Evolutionary conservation across 1,140 invertebrate genomes (phyloP).

Genomic region (Eriocheir sinensis): DNA sequence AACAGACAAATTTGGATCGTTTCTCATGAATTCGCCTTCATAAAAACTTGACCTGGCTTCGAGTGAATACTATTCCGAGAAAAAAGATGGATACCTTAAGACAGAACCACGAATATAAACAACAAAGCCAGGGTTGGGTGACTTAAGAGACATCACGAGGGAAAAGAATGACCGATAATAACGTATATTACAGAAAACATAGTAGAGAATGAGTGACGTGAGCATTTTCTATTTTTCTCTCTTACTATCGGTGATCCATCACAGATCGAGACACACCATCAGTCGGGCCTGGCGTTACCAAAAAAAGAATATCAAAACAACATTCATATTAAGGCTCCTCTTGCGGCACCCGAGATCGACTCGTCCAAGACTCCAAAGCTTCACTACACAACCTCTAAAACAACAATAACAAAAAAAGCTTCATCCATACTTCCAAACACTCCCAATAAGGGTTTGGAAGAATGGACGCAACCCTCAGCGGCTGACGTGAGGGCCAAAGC

Average conservation of each 20-base stretch:
- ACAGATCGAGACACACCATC: background rate
- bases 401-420: too few relatives aligned
- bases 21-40: too few relatives aligned
- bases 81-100: too few relatives aligned
- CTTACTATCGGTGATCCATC: background rate
- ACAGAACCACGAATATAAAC: too few relatives aligned
- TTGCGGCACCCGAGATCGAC: background rate
- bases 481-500: background rate
- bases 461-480: background rate
- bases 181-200: too few relatives aligned
- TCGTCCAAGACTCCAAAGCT: background rate
- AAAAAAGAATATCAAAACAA: conserved; percentile 6
- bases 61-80: too few relatives aligned
- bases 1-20: too few relatives aligned
- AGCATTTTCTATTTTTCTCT: background rate
- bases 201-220: too few relatives aligned
- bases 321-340: conserved; percentile 1
- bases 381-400: conserved; percentile 9
- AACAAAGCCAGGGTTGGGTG: too few relatives aligned
- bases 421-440: background rate
- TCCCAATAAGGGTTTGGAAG: background rate
- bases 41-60: too few relatives aligned
- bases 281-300: background rate
- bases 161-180: too few relatives aligned
- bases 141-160: too few relatives aligned